phyloP scores from a whole-genome alignment of 2,888 invertebrate species.

The Chrysotoxum bicinctum region DNA sequence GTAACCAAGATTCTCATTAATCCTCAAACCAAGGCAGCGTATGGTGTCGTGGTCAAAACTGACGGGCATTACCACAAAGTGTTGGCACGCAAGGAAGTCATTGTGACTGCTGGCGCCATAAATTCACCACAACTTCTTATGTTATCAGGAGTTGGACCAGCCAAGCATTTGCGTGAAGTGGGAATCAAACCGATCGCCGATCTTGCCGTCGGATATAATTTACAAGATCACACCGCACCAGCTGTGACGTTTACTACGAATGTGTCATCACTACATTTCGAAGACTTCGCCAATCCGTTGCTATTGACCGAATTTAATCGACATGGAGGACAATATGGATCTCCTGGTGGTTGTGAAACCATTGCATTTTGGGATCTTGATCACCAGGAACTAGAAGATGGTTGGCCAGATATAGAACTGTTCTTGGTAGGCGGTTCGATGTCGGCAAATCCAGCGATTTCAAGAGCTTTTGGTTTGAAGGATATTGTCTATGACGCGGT shows the following conservation, averaged over 20 bases:
- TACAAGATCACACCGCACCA: slow-evolving; percentile 86
- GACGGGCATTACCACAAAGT: slow-evolving; percentile 82
- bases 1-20: slow-evolving; percentile 84
- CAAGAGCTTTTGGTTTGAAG: slow-evolving; percentile 82
- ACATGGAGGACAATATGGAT: slow-evolving; percentile 82
- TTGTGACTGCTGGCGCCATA: slow-evolving; percentile 89
- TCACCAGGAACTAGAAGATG: slow-evolving; percentile 82
- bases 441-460: slow-evolving; percentile 81
- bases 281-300: slow-evolving; percentile 78
- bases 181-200: slow-evolving; percentile 84
- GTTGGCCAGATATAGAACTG: slow-evolving; percentile 88
- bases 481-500: slow-evolving; percentile 81
- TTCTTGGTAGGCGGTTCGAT: slow-evolving; percentile 84
- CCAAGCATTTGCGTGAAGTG: slow-evolving; percentile 83
- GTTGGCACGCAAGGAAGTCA: slow-evolving; percentile 86
- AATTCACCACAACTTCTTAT: slow-evolving; percentile 92
- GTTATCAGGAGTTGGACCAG: slow-evolving; percentile 88
- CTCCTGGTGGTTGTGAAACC: slow-evolving; percentile 85
- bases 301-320: slow-evolving; percentile 77
- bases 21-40: slow-evolving; percentile 81
- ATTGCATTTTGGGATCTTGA: slow-evolving; percentile 86
- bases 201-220: slow-evolving; percentile 85
- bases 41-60: slow-evolving; percentile 83
- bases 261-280: slow-evolving; percentile 79
- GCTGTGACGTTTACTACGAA: slow-evolving; percentile 86